Evolutionary conservation across 2,797 vertebrate genomes (phyloP).

Genomic region (Columba guinea): DNA sequence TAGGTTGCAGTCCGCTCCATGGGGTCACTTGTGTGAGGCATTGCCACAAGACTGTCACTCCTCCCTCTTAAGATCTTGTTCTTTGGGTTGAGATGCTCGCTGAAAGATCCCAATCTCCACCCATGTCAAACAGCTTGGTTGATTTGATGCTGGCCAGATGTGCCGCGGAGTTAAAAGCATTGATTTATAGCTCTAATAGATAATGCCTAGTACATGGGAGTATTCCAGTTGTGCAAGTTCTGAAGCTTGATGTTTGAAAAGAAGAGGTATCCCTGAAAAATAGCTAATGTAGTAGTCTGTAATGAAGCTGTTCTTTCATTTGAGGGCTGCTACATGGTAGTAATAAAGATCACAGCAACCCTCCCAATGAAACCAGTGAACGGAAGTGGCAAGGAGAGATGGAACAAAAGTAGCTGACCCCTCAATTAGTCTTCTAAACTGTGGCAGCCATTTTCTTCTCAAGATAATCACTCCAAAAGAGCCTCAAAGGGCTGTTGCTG

Average conservation of each 20-base stretch:
- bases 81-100: neutral
- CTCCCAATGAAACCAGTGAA: neutral
- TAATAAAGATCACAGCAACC: neutral
- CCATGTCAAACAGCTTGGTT: accelerated
- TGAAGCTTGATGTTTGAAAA: neutral
- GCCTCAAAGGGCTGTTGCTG: neutral
- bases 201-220: accelerated
- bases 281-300: accelerated
- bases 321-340: neutral
- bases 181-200: neutral
- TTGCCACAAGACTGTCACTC: accelerated
- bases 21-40: accelerated
- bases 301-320: neutral
- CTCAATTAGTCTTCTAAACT: neutral
- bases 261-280: neutral
- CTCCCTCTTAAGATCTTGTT: neutral
- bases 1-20: accelerated
- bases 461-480: neutral
- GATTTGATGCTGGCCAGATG: neutral
- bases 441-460: neutral
- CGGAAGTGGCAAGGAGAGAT: neutral
- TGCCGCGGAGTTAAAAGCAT: neutral
- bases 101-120: neutral
- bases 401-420: neutral
- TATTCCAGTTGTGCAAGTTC: neutral